phyloP scores from a whole-genome alignment of 2,113 vertebrate genomes.

The Genyomyrus donnyi region DNA sequence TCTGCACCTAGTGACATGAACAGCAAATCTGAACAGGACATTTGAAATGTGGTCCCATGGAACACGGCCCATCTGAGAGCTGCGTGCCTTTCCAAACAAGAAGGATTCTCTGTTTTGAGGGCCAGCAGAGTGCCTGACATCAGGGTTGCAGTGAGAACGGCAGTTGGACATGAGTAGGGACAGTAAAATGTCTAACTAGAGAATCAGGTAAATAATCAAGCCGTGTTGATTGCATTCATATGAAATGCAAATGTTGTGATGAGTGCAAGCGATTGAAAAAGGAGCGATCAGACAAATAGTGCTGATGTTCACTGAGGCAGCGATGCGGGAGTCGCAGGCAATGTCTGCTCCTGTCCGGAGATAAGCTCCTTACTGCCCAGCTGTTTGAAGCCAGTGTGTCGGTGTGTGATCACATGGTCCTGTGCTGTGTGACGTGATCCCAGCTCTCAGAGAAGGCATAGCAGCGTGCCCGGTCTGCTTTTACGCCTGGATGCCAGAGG shows the following conservation, averaged over 20 bases:
- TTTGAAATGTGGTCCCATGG: neutral
- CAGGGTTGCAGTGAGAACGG: neutral
- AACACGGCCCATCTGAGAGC: neutral
- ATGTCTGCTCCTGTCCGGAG: neutral
- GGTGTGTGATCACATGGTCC: neutral
- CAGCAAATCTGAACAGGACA: neutral
- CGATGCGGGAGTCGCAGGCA: too few relatives aligned
- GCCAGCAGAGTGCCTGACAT: neutral
- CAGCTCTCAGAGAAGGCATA: neutral
- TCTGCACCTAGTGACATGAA: neutral
- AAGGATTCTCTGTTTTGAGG: neutral
- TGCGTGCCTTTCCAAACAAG: neutral
- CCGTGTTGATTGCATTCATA: neutral
- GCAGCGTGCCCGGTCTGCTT: neutral
- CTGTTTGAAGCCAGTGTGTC: neutral
- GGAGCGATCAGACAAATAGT: neutral
- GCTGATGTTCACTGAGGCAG: neutral
- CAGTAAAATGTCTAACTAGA: neutral
- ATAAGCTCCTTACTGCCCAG: neutral
- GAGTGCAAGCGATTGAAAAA: neutral
- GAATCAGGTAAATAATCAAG: neutral
- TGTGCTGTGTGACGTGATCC: neutral
- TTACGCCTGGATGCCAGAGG: neutral
- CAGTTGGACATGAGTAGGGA: neutral
- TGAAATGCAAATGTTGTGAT: neutral